Conservation (phyloP, 2,797 vertebrate genomes). For the Salarias fasciatus region DNA sequence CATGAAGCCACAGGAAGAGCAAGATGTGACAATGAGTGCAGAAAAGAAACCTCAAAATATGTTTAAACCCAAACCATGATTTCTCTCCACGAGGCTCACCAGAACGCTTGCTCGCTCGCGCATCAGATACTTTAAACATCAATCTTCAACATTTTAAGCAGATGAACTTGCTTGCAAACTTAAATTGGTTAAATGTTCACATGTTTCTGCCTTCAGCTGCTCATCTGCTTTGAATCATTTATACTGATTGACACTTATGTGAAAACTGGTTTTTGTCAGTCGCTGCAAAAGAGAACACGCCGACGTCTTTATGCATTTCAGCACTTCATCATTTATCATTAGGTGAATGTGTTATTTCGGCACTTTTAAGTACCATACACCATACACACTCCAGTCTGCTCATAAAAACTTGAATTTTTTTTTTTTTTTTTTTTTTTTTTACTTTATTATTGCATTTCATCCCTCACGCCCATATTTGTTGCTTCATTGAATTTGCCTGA, state of each 20-base stretch:
- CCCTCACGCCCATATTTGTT: constrained; percentile 37
- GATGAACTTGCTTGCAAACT: too few relatives aligned
- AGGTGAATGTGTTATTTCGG: constrained; percentile 46
- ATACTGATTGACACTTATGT: neutral
- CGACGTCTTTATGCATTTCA: constrained; percentile 8
- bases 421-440: constrained; percentile 49
- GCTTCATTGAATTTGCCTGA: constrained; percentile 18
- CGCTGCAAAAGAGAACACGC: neutral
- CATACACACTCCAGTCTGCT: constrained; percentile 28
- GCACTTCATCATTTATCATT: constrained; percentile 20
- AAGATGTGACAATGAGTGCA: too few relatives aligned
- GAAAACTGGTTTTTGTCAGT: neutral
- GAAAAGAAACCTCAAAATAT: too few relatives aligned
- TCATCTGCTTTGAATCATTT: neutral
- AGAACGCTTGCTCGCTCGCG: too few relatives aligned
- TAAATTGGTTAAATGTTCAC: too few relatives aligned
- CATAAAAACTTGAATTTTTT: constrained; percentile 71
- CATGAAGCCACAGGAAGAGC: too few relatives aligned
- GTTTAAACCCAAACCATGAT: too few relatives aligned
- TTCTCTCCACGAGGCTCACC: too few relatives aligned
- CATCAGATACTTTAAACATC: too few relatives aligned
- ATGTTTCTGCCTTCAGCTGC: constrained; percentile 2
- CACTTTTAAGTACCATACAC: constrained; percentile 57
- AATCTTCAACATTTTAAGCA: too few relatives aligned
- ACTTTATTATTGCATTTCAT: constrained; percentile 30